Evolutionary conservation across 2,797 vertebrate genomes (phyloP).

Genomic region (Clangula hyemalis): DNA sequence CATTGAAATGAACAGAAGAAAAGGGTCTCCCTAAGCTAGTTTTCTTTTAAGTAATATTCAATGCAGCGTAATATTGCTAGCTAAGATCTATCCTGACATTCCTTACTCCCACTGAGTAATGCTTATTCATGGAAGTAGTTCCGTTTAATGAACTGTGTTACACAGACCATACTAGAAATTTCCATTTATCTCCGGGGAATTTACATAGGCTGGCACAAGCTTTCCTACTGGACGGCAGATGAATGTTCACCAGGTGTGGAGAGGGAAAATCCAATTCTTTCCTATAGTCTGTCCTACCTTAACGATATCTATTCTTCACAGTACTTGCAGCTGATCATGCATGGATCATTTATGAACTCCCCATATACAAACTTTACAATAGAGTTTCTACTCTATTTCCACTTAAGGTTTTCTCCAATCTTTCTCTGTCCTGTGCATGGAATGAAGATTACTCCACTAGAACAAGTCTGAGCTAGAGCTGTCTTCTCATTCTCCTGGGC

Average conservation of each 20-base stretch:
- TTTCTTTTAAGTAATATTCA: not conserved
- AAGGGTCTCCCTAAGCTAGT: not conserved
- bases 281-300: not conserved
- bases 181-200: constrained; percentile 57
- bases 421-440: not conserved
- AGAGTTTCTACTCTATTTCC: not conserved
- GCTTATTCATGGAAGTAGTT: constrained; percentile 62
- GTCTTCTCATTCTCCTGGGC: not conserved
- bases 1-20: not conserved
- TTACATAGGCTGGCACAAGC: constrained; percentile 23
- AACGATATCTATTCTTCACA: not conserved
- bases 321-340: not conserved
- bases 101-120: constrained; percentile 54
- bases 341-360: not conserved
- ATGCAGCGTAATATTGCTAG: not conserved
- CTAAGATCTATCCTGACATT: not conserved
- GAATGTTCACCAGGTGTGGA: not conserved
- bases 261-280: constrained; percentile 27
- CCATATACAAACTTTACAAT: not conserved
- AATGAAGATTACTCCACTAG: not conserved
- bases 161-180: constrained; percentile 35
- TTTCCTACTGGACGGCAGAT: constrained; percentile 17
- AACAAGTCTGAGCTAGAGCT: not conserved
- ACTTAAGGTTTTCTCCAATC: not conserved
- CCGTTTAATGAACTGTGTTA: constrained; percentile 40